These are phyloP conservation scores for Eutolmus rufibarbis DNA, from an alignment of 2,888 invertebrate genomes.

Conservation along the genomic window DNA sequence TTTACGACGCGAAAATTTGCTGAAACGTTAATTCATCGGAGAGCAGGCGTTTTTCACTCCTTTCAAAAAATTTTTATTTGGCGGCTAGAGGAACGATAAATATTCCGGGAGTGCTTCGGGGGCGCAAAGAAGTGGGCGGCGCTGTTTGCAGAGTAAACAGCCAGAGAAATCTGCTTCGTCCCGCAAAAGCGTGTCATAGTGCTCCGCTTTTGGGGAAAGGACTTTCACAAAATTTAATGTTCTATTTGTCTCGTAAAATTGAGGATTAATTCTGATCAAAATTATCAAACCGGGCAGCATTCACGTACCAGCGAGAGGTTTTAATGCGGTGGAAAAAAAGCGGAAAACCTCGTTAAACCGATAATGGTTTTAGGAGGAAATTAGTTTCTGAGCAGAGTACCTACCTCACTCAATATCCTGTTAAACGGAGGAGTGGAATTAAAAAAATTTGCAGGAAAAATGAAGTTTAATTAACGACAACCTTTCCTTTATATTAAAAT, in stretches of 20 bases:
- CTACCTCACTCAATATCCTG: not conserved
- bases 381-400: not conserved
- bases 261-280: not conserved
- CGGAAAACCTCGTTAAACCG: not conserved
- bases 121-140: not conserved
- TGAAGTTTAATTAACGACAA: not conserved
- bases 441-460: not conserved
- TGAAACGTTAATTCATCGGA: not conserved
- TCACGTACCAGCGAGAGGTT: not conserved
- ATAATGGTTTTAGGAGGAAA: not conserved
- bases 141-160: not conserved
- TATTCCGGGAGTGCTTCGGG: not conserved
- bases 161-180: not conserved
- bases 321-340: not conserved
- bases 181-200: not conserved
- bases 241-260: not conserved
- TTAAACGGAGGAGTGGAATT: not conserved
- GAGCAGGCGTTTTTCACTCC: not conserved
- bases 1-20: conserved; percentile 10
- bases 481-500: not conserved
- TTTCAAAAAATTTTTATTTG: not conserved
- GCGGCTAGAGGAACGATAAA: not conserved
- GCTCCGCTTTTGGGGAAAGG: not conserved
- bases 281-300: not conserved
- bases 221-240: not conserved